Base-by-base conservation (phyloP, 2,888 invertebrate genomes). In the Campoletis raptor region DNA sequence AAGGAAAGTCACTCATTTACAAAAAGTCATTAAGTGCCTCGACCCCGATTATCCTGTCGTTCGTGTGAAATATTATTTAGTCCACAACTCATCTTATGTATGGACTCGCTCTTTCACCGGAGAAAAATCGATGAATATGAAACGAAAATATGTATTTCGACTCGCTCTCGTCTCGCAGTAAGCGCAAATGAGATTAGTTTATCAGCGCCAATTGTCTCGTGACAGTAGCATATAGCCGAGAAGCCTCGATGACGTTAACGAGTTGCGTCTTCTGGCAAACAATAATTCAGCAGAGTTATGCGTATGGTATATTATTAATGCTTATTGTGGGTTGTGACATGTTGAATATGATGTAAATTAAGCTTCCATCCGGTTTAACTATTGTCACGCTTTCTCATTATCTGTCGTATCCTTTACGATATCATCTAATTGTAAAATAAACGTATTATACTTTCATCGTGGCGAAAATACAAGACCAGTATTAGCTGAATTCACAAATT, bases 101-200 rank as follows among this genome's bases (percentile, higher is more conserved):
- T 12, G 18, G 40, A 67, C 21, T n/a, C 2, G 40, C 21, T 24
- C 42, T n/a, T 18, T 15, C 48, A 1, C 36, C 64, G 54, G 37
- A 69, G 18, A 24, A 57, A 67, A 79, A 61, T 52, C 73, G 82
- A 85, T 70, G 82, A 72, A 74, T 76, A 67, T 9, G 72, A 81
- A 66, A 78, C 81, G 74, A 64, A 61, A 64, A 48, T 57, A 40
- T 52, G 37, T 54, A 69, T 69, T 18, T 15, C 15, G 54, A 64
- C 45, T 67, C 74, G 67, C 67, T 30, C 40, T 30, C 69, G 37
- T 48, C 61, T 73, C 64, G 4, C 42, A 24, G 45, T 66, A 30
- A 83, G 64, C 74, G 54, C 88, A 91, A 92, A 92, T 90, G 90
- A 91, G 92, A 92, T 92, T 92, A 92, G 86, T 81, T 89, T 89